Evolutionary conservation across 2,888 invertebrate species (phyloP), one percentile per base, ranked within the genome.

Genomic region (Noctua janthe): DNA sequence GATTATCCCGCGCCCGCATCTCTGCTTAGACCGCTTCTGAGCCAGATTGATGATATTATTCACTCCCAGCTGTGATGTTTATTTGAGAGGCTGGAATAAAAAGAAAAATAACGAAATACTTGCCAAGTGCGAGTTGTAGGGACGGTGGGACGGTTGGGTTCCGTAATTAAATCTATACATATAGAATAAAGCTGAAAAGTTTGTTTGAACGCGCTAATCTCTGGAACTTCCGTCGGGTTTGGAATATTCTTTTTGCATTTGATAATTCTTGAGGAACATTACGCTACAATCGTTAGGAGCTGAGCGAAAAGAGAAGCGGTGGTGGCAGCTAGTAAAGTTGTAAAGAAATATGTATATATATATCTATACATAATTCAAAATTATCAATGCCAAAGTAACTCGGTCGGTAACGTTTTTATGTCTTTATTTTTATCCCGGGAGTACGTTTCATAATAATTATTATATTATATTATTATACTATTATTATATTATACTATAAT

Each of bases 21-120:
- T 74, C 89, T 86, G 78, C 80, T 80, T 76, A 75, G 83, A 59
- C 73, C 74, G 43, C 47, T 77, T 56, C 64, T 71, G 84, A 88
- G 82, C 89, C 81, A 91, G 90, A 91, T 88, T 87, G 87, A 91
- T 91, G 88, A 82, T 88, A 84, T 89, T 90, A 91, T 91, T 89
- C 82, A 85, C 77, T 83, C 35, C 76, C 75, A 82, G 72, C 78
- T 84, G 80, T 71, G 88, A 77, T 71, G 39, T 81, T 78, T 82
- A 89, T 83, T 78, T 80, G 77, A 62, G 67, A 49, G 62, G 56
- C 47, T 20, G 56, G 47, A 71, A 82, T 82, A 73, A 82, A 87
- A 85, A 76, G 71, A 74, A 71, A 54, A 47, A 80, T 85, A 74
- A 67, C 15, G 71, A 62, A 67, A 74, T 54, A 71, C 20, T 56